Percentiles rank a stretch among this genome's conserved stretches.
Conservation (phyloP, 2,797 vertebrate species). For the Calcarius lapponicus region DNA sequence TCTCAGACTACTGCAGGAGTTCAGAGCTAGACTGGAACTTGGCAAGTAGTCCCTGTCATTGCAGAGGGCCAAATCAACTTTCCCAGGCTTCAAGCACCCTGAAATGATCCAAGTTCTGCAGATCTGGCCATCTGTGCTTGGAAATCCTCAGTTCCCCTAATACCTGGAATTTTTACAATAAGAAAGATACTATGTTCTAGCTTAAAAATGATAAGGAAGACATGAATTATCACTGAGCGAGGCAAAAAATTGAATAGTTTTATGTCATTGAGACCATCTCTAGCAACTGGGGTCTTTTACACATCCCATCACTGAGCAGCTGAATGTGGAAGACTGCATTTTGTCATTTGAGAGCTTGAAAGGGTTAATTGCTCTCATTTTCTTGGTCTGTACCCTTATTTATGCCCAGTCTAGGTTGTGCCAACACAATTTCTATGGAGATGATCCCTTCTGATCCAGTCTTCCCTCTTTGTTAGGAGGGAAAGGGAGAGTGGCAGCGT, state of each 20-base stretch:
- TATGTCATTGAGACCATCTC: background rate
- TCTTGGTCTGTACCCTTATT: conserved; percentile 65
- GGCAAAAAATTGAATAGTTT: background rate
- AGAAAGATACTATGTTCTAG: conserved; percentile 21
- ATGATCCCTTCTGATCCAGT: conserved; percentile 70
- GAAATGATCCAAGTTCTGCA: conserved; percentile 60
- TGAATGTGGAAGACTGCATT: background rate
- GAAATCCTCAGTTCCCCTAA: conserved; percentile 57
- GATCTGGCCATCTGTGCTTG: conserved; percentile 68
- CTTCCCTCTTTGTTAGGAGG: conserved; percentile 63
- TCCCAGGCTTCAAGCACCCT: conserved; percentile 60
- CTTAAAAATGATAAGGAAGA: background rate
- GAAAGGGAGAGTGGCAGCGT: conserved; percentile 25
- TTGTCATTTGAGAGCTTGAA: conserved; percentile 29
- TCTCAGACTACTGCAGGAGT: conserved; percentile 49
- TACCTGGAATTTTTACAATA: conserved; percentile 61
- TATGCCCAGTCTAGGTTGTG: conserved; percentile 64
- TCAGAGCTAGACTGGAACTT: conserved; percentile 65
- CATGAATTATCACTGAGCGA: background rate
- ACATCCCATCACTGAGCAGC: background rate
- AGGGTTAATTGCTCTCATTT: conserved; percentile 55
- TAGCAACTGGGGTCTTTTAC: background rate
- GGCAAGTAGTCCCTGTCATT: conserved; percentile 56
- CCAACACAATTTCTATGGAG: conserved; percentile 74
- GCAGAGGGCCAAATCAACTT: conserved; percentile 67